Evolutionary conservation across 2,113 vertebrate species (phyloP).

Genomic region (Antidorcas marsupialis): DNA sequence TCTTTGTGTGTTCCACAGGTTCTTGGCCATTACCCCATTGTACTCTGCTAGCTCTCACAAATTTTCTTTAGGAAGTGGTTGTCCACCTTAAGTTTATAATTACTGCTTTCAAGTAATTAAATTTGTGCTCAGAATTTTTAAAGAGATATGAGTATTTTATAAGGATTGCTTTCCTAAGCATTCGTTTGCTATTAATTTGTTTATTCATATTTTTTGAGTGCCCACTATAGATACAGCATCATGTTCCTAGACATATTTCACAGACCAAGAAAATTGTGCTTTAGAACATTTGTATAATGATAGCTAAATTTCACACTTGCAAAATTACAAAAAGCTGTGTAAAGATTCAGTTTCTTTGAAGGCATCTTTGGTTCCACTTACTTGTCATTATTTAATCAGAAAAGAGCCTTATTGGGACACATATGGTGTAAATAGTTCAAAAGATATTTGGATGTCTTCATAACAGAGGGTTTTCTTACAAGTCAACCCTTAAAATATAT

Average conservation of each 20-base stretch:
- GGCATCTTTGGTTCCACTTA: constrained; percentile 68
- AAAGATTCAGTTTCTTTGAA: constrained; percentile 64
- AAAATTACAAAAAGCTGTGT: constrained; percentile 73
- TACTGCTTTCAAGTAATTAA: background rate
- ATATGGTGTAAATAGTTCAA: constrained; percentile 68
- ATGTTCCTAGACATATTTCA: constrained; percentile 50
- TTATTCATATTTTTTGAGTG: constrained; percentile 40
- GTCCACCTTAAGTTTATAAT: background rate
- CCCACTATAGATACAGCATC: background rate
- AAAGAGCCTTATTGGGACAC: constrained; percentile 56
- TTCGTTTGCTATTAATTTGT: constrained; percentile 40
- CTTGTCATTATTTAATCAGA: constrained; percentile 72
- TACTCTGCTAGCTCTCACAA: background rate
- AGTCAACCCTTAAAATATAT: constrained; percentile 61
- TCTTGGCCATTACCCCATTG: background rate
- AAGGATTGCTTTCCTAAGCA: background rate
- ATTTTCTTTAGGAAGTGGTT: background rate
- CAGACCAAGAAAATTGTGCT: constrained; percentile 62
- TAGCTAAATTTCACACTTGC: constrained; percentile 70
- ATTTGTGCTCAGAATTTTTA: constrained; percentile 16
- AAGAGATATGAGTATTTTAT: background rate
- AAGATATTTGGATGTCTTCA: constrained; percentile 62
- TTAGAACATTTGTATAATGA: constrained; percentile 70
- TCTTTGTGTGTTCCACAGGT: background rate
- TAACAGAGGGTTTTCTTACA: constrained; percentile 64